A percentile compares a stretch with the other conserved stretches of the same genome.
These are phyloP conservation scores for Enoplosus armatus DNA, from an alignment of 2,797 vertebrate species.

Conservation along the genomic window DNA sequence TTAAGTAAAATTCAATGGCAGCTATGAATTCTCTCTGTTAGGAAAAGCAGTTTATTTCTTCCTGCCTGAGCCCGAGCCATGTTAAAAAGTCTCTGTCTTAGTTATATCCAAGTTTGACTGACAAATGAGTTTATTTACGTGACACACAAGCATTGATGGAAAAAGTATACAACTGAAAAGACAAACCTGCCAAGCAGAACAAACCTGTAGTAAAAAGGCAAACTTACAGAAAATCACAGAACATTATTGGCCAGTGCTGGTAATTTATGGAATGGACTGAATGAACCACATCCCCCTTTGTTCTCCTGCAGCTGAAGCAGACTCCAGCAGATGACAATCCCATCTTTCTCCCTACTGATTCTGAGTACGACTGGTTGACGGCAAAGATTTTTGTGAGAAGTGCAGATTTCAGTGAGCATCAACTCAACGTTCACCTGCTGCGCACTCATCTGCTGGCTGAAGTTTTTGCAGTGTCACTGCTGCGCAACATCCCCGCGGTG, in stretches of 20 bases:
- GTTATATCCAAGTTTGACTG: neutral
- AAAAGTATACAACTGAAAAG: neutral
- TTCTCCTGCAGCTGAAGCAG: slow-evolving; percentile 78
- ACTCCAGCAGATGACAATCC: slow-evolving; percentile 73
- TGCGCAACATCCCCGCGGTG: slow-evolving; percentile 81
- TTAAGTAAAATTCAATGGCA: neutral
- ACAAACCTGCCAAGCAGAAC: neutral
- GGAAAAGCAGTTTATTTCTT: neutral
- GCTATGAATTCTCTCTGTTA: neutral
- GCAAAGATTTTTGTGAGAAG: slow-evolving; percentile 78
- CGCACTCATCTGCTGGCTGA: slow-evolving; percentile 85
- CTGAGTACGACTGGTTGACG: slow-evolving; percentile 73
- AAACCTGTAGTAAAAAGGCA: neutral
- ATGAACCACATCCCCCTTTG: neutral
- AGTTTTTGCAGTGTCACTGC: slow-evolving; percentile 81
- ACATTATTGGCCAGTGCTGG: neutral
- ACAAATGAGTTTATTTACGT: neutral
- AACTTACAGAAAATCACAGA: neutral
- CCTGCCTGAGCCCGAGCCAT: neutral
- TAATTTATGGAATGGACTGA: rapidly evolving
- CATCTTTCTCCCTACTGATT: slow-evolving; percentile 73
- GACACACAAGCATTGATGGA: neutral
- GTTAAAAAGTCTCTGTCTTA: neutral
- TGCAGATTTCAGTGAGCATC: slow-evolving; percentile 72
- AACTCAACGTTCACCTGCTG: slow-evolving; percentile 76